These are phyloP conservation scores for Scaptomyza parva DNA, from an alignment of 2,888 invertebrate species.

Conservation along the genomic window DNA sequence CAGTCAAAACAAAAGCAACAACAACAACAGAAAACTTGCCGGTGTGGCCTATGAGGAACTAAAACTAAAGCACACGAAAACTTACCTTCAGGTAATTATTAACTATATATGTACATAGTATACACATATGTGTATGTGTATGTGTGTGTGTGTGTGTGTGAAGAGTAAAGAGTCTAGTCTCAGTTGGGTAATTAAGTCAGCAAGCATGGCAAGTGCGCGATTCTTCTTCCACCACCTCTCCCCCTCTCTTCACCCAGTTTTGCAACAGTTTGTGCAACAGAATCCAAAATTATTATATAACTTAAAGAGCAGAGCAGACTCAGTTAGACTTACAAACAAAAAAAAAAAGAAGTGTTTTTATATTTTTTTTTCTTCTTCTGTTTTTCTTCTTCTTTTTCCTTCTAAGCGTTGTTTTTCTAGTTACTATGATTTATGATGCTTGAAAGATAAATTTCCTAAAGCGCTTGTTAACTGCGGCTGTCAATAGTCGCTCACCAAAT, in stretches of 20 bases:
- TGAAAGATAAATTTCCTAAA: conserved; percentile 77
- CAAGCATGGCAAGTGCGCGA: conserved; percentile 72
- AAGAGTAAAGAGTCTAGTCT: conserved; percentile 23
- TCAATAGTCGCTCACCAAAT: conserved; percentile 67
- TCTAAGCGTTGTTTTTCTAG: conserved; percentile 19
- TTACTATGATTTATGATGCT: conserved; percentile 75
- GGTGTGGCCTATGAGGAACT: conserved; percentile 43
- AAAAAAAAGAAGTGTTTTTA: conserved; percentile 2
- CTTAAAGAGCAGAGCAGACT: conserved; percentile 11
- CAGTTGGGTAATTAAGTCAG: conserved; percentile 66
- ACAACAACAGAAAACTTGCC: conserved; percentile 20
- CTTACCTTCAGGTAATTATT: conserved; percentile 46
- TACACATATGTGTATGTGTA: not conserved
- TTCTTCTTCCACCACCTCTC: not conserved
- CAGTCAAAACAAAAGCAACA: conserved; percentile 63
- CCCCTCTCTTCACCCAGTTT: conserved; percentile 11
- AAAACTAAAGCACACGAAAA: conserved; percentile 18
- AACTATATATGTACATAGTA: conserved; percentile 2
- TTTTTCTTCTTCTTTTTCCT: not conserved
- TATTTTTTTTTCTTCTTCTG: not conserved
- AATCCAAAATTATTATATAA: conserved; percentile 59
- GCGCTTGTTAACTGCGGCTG: conserved; percentile 74
- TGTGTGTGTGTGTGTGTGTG: no score
- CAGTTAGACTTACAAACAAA: no score
- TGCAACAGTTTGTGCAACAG: conserved; percentile 15